Base-by-base conservation (phyloP, 2,888 invertebrate species). In the Calephelis perditalis region DNA sequence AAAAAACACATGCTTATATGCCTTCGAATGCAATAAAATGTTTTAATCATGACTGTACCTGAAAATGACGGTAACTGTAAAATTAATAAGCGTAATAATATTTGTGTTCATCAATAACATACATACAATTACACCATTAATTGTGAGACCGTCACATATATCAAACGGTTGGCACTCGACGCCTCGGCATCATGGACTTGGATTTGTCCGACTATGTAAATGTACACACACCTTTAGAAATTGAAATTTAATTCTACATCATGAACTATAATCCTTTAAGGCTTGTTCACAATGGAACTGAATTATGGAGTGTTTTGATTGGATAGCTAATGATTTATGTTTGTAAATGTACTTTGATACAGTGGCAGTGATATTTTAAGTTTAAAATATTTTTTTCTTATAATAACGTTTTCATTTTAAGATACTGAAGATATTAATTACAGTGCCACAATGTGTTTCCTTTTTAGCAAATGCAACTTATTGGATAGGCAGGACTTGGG, bases 181-280 rank as follows among this genome's bases (percentile, higher is more conserved):
- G 73, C 76, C 52, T 72, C 65, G 69, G 73, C 70, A 73, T 73
- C 71, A 72, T 73, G 73, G 71, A 73, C 71, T 74, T 67, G 67
- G 63, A 64, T 52, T 52, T 52, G 52, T 52, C 62, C 62, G 65
- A 64, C 70, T 67, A 65, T 71, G 69, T 75, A 71, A 73, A 71
- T 73, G 76, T 77, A 71, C 67, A 67, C 68, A 56, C 67, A 62
- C 68, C 73, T 77, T 76, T 75, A 73, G 65, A 74, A 75, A 77
- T 79, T 77, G 72, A 76, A 76, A 67, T 70, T 76, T 74, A 74
- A 78, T 76, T 76, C 73, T 71, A 68, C 72, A 71, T 70, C 73
- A 70, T 71, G 67, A 73, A 67, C 68, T 75, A 68, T 74, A 74
- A 76, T 72, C 69, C 70, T 58, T 65, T 55, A 78, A 64, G 77